A percentile compares a stretch with the other conserved stretches of the same genome.
Conservation (phyloP, 2,113 vertebrate genomes). For the Nyctereutes procyonoides region DNA sequence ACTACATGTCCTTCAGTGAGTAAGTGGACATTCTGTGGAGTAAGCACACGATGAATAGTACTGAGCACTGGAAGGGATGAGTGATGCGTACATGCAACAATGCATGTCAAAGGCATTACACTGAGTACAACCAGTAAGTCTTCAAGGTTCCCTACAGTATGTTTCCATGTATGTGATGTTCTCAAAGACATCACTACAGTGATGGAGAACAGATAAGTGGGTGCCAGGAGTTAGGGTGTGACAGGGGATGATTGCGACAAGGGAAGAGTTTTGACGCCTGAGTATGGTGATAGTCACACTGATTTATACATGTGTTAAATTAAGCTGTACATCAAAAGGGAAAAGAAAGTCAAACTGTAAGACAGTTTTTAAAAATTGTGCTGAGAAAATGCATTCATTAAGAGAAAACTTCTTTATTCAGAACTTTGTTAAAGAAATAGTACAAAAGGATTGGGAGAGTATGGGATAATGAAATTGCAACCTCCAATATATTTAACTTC, state of each 20-base stretch:
- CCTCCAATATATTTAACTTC: not conserved
- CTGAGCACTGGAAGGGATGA: accelerated
- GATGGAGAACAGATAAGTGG: accelerated
- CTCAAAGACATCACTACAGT: not conserved
- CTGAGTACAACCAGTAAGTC: not conserved
- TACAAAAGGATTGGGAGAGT: not conserved
- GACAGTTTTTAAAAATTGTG: not conserved
- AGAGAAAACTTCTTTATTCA: not conserved
- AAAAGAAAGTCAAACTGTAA: not conserved
- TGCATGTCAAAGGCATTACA: accelerated
- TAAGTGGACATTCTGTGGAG: too few species aligned
- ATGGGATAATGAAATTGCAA: not conserved
- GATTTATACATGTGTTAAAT: not conserved
- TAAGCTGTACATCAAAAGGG: not conserved
- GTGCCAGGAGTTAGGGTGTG: accelerated
- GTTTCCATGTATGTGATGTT: accelerated
- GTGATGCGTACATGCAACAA: accelerated
- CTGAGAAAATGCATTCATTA: not conserved
- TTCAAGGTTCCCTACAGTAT: accelerated
- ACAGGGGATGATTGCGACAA: too few species aligned
- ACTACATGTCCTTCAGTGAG: not conserved
- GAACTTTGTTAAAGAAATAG: not conserved
- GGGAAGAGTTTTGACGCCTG: too few species aligned
- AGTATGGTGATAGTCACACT: accelerated
- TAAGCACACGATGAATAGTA: accelerated